Base-by-base conservation (phyloP, 2,888 invertebrate species). In the Sylvicola cinctus region DNA sequence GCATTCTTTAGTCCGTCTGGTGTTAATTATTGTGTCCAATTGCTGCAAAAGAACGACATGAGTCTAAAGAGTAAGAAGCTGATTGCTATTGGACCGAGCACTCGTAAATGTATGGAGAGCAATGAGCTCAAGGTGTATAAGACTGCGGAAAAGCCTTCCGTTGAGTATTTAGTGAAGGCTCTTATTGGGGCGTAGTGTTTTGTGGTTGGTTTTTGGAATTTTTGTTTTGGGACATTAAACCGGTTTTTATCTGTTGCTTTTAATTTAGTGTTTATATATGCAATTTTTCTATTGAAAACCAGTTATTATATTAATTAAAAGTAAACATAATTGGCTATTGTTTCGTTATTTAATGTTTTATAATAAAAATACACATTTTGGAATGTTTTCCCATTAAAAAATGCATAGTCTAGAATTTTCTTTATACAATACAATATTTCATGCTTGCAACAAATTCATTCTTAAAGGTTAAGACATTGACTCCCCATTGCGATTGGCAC, bases 1-100 rank as follows among this genome's bases (percentile, higher is more conserved):
- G 61, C 66, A 3, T 68, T 66, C 49, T 69, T 69, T 41, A 68
- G 68, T 43, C 68, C 69, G 2, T 68, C 68, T 4, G 68, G 68
- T 14, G 56, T 68, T 0, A 58, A 57, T 35, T 62, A 56, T 44
- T 55, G 59, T 1, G 41, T 58, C 26, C 54, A 59, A 2, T 53
- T 59, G 42, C 52, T 67, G 14, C 51, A 48, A 36, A 51, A 52
- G 30, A 46, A 50, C 26, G 47, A 50, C 29, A 40, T 55, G 3
- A 32, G 46, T 12, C 41, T 52, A 38, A 45, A 48, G 35, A 46
- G 49, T 5, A 54, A 49, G 43, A 58, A 66, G 51, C 49, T 67
- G 29, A 54, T 68, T 40, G 65, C 68, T 27, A 66, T 68, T 40
- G 68, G 68, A 4, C 67, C 66, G 3, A 65, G 65, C 29, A 69